phyloP scores from a whole-genome alignment of 2,113 vertebrate species.

The Myodes glareolus region DNA sequence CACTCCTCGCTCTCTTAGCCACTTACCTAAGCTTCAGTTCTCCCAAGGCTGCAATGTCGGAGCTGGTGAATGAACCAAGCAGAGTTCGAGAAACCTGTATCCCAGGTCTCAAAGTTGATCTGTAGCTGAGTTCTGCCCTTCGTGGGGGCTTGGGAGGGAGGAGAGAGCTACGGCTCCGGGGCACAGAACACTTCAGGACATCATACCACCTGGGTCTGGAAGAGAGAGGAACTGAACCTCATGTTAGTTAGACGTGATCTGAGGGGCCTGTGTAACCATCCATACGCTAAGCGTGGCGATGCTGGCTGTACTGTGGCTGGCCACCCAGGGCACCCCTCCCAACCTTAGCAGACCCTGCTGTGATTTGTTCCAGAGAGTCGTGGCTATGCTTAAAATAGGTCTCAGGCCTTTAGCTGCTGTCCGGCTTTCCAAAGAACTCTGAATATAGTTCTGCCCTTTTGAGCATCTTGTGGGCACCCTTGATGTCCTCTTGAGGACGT shows the following conservation, averaged over 20 bases:
- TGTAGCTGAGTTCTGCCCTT: background rate
- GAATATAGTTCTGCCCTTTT: background rate
- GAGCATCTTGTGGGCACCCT: background rate
- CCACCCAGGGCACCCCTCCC: background rate
- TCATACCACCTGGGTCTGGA: background rate
- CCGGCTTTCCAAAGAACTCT: background rate
- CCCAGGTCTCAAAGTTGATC: background rate
- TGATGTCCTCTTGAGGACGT: background rate
- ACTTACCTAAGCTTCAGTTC: background rate
- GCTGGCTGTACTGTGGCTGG: background rate
- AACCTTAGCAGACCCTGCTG: background rate
- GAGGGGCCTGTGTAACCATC: background rate
- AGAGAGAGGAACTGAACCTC: background rate
- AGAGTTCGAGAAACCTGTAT: background rate
- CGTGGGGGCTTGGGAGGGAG: background rate
- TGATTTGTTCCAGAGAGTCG: background rate
- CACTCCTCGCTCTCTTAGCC: background rate
- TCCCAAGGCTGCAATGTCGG: accelerated
- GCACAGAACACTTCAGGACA: background rate
- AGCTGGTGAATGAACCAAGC: background rate
- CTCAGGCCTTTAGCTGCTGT: background rate
- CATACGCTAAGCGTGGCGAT: accelerated
- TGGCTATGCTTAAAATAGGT: background rate
- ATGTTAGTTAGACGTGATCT: background rate
- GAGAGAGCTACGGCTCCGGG: background rate